Percentiles rank a stretch among this genome's conserved stretches.
Evolutionary conservation across 1,140 invertebrate species (phyloP).

Genomic region (Agraylea sexmaculata): DNA sequence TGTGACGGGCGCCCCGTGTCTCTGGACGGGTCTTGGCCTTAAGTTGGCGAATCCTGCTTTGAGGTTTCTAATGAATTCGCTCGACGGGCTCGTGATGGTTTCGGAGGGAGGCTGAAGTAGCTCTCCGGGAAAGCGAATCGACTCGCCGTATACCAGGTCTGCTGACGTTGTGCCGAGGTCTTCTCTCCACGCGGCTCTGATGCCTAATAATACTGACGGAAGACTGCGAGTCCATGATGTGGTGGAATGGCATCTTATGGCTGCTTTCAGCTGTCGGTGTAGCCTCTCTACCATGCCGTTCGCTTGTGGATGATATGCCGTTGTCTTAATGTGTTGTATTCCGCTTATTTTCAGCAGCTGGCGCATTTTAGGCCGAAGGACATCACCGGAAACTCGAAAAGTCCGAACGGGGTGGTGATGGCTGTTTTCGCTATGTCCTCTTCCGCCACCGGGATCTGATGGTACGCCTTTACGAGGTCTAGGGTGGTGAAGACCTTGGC

Average conservation of each 20-base stretch:
- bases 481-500: slow-evolving; percentile 26
- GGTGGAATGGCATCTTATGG: slow-evolving; percentile 24
- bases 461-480: slow-evolving; percentile 34
- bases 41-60: too few relatives aligned
- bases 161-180: too few relatives aligned
- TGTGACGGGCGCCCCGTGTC: too few relatives aligned
- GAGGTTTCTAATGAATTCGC: too few relatives aligned
- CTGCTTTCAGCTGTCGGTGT: slow-evolving; percentile 31
- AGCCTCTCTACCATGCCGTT: slow-evolving; percentile 29
- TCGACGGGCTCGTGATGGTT: too few relatives aligned
- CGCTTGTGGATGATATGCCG: slow-evolving; percentile 28
- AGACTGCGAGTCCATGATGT: slow-evolving; percentile 26
- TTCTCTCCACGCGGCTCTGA: slow-evolving; percentile 25
- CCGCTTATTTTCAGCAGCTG: slow-evolving; percentile 19
- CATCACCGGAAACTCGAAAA: slow-evolving; percentile 29
- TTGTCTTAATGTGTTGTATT: slow-evolving; percentile 23
- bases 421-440: slow-evolving; percentile 29
- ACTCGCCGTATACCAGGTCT: too few relatives aligned
- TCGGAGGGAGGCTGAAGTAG: too few relatives aligned
- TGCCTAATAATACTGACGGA: slow-evolving; percentile 30
- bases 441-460: slow-evolving; percentile 29
- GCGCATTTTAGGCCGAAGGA: slow-evolving; percentile 30
- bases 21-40: too few relatives aligned
- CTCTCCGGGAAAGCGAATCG: too few relatives aligned
- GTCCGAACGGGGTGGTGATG: slow-evolving; percentile 28